Evolutionary conservation across 2,888 invertebrate genomes (phyloP).

Genomic region (Drosophila quasianomalipes): DNA sequence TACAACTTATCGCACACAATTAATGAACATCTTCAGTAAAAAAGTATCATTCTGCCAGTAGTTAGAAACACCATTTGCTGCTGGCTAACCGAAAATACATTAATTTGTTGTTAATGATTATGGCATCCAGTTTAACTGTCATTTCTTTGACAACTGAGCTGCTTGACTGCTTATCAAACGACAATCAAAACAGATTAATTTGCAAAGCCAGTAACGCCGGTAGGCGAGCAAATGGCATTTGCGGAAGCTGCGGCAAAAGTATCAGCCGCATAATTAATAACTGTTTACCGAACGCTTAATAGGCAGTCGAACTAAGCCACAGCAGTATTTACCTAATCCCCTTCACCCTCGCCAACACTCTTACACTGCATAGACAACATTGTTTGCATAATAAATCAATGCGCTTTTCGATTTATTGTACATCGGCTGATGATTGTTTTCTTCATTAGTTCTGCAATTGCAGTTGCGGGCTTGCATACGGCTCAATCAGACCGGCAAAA

Average conservation of each 20-base stretch:
- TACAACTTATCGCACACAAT: background rate
- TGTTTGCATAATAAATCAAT: slow-evolving; percentile 77
- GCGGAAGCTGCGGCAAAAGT: slow-evolving; percentile 54
- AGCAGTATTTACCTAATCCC: background rate
- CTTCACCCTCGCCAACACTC: background rate
- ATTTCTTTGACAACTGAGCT: slow-evolving; percentile 58
- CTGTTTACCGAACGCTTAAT: slow-evolving; percentile 75
- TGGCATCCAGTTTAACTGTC: slow-evolving; percentile 41
- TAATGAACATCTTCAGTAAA: background rate
- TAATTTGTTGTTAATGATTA: slow-evolving; percentile 46
- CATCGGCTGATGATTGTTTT: slow-evolving; percentile 62
- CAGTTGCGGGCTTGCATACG: slow-evolving; percentile 32
- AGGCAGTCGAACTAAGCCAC: slow-evolving; percentile 53
- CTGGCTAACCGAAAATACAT: slow-evolving; percentile 21
- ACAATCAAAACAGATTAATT: slow-evolving; percentile 77
- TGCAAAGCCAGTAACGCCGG: slow-evolving; percentile 50
- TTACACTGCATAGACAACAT: slow-evolving; percentile 20
- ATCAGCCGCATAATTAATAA: slow-evolving; percentile 69
- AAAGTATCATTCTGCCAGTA: background rate
- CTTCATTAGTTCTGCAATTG: slow-evolving; percentile 66
- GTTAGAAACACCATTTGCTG: background rate
- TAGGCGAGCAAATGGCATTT: slow-evolving; percentile 55
- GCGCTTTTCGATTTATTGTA: slow-evolving; percentile 39
- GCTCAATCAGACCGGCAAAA: slow-evolving; percentile 49
- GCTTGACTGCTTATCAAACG: slow-evolving; percentile 55